These are phyloP conservation scores for Galerucella nymphaeae DNA, from an alignment of 2,888 invertebrate species.

Conservation along the genomic window DNA sequence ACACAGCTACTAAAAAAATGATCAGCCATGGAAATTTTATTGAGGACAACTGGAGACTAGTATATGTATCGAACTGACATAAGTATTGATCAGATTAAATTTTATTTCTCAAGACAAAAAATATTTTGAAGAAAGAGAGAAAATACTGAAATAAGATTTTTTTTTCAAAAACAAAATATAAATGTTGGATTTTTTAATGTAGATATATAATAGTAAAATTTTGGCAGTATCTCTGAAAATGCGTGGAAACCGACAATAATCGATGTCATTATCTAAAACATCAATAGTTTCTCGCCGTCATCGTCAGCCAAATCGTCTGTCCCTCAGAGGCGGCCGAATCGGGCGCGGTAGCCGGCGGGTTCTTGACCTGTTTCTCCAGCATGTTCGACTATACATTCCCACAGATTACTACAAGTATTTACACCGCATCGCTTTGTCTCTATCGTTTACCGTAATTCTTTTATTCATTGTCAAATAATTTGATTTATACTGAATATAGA, in stretches of 20 bases:
- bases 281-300: not conserved
- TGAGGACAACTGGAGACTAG: no score
- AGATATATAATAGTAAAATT: not conserved
- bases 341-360: conserved; percentile 16
- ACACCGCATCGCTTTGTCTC: conserved; percentile 18
- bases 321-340: conserved; percentile 10
- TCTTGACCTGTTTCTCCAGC: conserved; percentile 10
- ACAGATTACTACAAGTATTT: conserved; percentile 20
- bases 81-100: no score
- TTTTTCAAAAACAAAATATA: no score
- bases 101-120: no score
- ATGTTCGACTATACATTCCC: conserved; percentile 18
- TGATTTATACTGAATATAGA: conserved; percentile 1
- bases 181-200: not conserved
- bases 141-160: no score
- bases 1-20: not conserved
- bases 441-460: conserved; percentile 23
- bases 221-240: not conserved
- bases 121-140: no score
- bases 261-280: not conserved
- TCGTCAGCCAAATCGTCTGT: conserved; percentile 10
- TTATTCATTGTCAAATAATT: conserved; percentile 7
- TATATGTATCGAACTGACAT: no score
- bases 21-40: not conserved
- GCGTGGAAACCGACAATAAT: not conserved